Conservation (phyloP, 2,113 vertebrate genomes). For the Clarias gariepinus region DNA sequence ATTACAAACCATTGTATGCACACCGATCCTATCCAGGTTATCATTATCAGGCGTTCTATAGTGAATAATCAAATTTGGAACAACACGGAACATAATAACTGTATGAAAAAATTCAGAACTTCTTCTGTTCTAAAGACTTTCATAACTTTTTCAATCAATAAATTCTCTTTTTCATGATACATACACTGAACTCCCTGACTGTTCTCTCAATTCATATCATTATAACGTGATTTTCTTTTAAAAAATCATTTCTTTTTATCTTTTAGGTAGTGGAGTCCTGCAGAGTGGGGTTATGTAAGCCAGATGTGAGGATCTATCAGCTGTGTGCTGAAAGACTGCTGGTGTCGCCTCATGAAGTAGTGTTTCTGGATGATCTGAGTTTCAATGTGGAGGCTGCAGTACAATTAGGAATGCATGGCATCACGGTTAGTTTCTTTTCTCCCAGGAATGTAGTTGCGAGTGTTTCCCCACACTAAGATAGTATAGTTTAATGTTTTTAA, state of each 20-base stretch:
- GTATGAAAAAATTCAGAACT: too few species aligned
- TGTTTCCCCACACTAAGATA: not conserved
- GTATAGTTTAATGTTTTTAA: not conserved
- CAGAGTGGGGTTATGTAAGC: slow-evolving; percentile 69
- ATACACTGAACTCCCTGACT: too few species aligned
- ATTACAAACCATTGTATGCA: too few species aligned
- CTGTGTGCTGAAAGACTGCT: slow-evolving; percentile 72
- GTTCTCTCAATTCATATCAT: not conserved
- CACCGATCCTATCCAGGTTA: too few species aligned
- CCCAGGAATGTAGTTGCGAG: not conserved
- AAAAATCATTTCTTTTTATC: too few species aligned
- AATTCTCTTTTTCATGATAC: too few species aligned
- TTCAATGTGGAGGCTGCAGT: slow-evolving; percentile 72
- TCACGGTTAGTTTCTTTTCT: slow-evolving; percentile 69
- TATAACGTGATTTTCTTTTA: too few species aligned
- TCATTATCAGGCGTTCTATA: too few species aligned
- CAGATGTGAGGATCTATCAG: slow-evolving; percentile 70
- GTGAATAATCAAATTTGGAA: too few species aligned
- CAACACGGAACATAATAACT: too few species aligned
- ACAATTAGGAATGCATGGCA: slow-evolving; percentile 74
- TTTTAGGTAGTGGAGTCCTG: slow-evolving; percentile 76
- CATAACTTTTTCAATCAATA: too few species aligned
- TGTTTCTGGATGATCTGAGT: slow-evolving; percentile 77
- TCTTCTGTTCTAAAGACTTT: too few species aligned
- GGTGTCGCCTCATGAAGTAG: slow-evolving; percentile 70